Evolutionary conservation across 2,797 vertebrate species (phyloP).

Genomic region (Neomorphus geoffroyi): DNA sequence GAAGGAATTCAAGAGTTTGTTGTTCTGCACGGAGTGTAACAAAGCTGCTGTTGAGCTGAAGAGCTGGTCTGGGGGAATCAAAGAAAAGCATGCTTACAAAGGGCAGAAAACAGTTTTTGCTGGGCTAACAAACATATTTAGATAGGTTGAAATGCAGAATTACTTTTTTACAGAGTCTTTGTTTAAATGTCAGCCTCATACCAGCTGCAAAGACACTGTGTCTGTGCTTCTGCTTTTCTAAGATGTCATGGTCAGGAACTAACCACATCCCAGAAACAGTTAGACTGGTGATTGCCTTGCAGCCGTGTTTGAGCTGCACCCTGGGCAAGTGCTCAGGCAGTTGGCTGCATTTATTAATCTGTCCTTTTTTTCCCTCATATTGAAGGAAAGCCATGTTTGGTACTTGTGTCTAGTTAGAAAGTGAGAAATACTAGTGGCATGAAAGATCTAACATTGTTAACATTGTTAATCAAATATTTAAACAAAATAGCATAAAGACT

Average conservation of each 20-base stretch:
- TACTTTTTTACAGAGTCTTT: not conserved
- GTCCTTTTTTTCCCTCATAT: not conserved
- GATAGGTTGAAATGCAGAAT: not conserved
- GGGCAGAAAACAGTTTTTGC: not conserved
- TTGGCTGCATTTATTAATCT: not conserved
- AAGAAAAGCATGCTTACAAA: not conserved
- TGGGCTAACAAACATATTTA: not conserved
- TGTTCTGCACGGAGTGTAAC: not conserved
- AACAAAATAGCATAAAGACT: not conserved
- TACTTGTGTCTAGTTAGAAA: not conserved
- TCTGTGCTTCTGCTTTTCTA: not conserved
- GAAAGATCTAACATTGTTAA: not conserved
- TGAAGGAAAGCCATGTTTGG: not conserved
- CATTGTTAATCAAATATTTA: not conserved
- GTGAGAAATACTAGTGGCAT: not conserved
- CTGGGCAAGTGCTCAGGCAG: not conserved
- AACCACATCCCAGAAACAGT: not conserved
- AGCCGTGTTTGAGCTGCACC: not conserved
- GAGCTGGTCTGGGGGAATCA: not conserved
- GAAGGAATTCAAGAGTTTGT: rapidly evolving
- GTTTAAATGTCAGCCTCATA: not conserved
- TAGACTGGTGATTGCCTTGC: rapidly evolving
- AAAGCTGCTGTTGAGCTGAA: not conserved
- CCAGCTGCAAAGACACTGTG: not conserved
- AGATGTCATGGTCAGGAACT: not conserved